Percentiles rank a stretch among this genome's conserved stretches.
phyloP scores from a whole-genome alignment of 2,113 vertebrate species.

The Gorsachius goisagi region DNA sequence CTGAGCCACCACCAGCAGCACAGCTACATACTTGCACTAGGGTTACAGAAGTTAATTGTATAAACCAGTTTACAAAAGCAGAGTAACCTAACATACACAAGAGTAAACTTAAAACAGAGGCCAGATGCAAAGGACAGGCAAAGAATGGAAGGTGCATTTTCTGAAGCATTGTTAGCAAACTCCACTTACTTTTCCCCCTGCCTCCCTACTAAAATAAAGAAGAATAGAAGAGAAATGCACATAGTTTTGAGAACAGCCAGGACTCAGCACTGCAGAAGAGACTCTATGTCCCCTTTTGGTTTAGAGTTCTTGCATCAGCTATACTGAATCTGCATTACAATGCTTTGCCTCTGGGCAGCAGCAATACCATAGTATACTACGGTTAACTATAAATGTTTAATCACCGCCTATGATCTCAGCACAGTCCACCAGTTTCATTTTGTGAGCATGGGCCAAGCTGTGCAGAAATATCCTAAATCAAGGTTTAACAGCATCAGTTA shows the following conservation, averaged over 20 bases:
- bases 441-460: slow-evolving; percentile 8
- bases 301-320: slow-evolving; percentile 24
- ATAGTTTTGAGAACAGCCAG: background rate
- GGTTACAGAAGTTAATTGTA: slow-evolving; percentile 60
- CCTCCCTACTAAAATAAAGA: background rate
- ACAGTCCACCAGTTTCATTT: slow-evolving; percentile 41
- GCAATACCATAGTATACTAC: slow-evolving; percentile 22
- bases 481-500: slow-evolving; percentile 54
- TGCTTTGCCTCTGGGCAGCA: slow-evolving; percentile 48
- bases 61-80: slow-evolving; percentile 57
- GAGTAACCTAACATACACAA: slow-evolving; percentile 1
- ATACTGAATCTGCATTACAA: slow-evolving; percentile 52
- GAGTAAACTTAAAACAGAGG: background rate
- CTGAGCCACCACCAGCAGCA: slow-evolving; percentile 19
- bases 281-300: background rate
- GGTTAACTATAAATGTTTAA: slow-evolving; percentile 34
- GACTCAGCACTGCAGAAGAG: background rate
- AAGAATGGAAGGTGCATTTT: background rate
- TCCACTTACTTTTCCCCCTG: background rate
- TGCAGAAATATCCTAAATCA: slow-evolving; percentile 33
- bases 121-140: background rate
- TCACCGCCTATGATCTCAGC: slow-evolving; percentile 47
- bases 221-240: background rate
- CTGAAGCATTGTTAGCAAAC: slow-evolving; percentile 9
- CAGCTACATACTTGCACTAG: slow-evolving; percentile 19